Evolutionary conservation across 2,888 invertebrate species (phyloP).

Genomic region (Pyrgus malvae): DNA sequence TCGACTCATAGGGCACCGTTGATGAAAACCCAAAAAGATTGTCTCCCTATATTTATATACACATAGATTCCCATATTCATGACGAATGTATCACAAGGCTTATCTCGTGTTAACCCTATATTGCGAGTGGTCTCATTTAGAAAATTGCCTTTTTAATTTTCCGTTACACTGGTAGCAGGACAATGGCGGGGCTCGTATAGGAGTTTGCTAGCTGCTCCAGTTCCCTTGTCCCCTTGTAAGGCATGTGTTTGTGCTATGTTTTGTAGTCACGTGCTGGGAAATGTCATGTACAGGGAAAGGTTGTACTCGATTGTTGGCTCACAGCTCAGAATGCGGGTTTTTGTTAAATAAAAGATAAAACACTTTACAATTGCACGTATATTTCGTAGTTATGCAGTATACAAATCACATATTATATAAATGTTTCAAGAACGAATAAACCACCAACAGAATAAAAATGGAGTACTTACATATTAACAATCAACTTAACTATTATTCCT

Average conservation of each 20-base stretch:
- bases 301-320: too few relatives aligned
- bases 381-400: too few relatives aligned
- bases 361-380: too few relatives aligned
- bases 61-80: not conserved
- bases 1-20: not conserved
- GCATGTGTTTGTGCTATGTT: slow-evolving; percentile 4
- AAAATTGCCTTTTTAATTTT: slow-evolving; percentile 75
- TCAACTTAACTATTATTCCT: too few relatives aligned
- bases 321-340: too few relatives aligned
- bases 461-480: too few relatives aligned
- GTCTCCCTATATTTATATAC: not conserved
- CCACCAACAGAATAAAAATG: too few relatives aligned
- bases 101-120: slow-evolving; percentile 48
- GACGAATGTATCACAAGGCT: slow-evolving; percentile 28
- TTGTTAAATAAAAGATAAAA: too few relatives aligned
- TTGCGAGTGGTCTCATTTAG: slow-evolving; percentile 60
- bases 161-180: slow-evolving; percentile 52
- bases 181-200: slow-evolving; percentile 38
- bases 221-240: slow-evolving; percentile 32
- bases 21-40: not conserved
- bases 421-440: too few relatives aligned
- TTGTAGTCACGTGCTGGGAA: slow-evolving; percentile 12
- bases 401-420: too few relatives aligned
- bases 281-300: not conserved
- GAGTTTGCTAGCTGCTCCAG: slow-evolving; percentile 35